phyloP scores from a whole-genome alignment of 1,140 invertebrate species.

The Streblospio benedicti region DNA sequence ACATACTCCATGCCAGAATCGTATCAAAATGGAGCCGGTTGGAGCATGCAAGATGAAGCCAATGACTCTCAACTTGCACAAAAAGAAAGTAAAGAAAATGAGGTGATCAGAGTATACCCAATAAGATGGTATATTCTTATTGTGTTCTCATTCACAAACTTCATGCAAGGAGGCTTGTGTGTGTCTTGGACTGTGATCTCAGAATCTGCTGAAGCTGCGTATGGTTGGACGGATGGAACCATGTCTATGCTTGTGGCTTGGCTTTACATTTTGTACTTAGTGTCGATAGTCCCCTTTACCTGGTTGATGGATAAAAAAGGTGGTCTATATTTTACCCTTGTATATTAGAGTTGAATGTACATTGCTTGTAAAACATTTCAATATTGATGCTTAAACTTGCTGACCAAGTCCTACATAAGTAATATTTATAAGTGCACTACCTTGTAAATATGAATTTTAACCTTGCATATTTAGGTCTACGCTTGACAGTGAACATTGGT shows the following conservation, averaged over 20 bases:
- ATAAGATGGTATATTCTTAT: conserved; percentile 13
- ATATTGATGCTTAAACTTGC: too few relatives aligned
- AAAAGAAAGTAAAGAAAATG: too few relatives aligned
- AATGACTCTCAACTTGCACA: too few relatives aligned
- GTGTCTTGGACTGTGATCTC: conserved; percentile 14
- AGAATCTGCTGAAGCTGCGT: conserved; percentile 10
- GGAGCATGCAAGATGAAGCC: too few relatives aligned
- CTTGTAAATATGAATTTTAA: too few relatives aligned
- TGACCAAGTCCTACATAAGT: too few relatives aligned
- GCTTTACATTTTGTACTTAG: conserved; percentile 10
- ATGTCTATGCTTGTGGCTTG: conserved; percentile 16
- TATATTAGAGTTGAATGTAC: too few relatives aligned
- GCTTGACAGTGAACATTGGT: background rate
- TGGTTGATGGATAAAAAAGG: conserved; percentile 15
- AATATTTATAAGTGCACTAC: too few relatives aligned
- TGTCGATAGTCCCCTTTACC: conserved; percentile 11
- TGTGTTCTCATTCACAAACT: conserved; percentile 11
- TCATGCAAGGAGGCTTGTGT: conserved; percentile 12
- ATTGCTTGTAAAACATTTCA: too few relatives aligned
- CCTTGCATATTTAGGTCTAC: conserved; percentile 8
- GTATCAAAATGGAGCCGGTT: too few relatives aligned
- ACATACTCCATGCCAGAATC: too few relatives aligned
- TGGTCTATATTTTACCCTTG: too few relatives aligned
- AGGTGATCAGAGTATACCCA: conserved; percentile 12
- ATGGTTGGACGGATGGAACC: conserved; percentile 10